These are phyloP conservation scores for Paralvinella palmiformis DNA, from an alignment of 1,140 invertebrate species.

Conservation along the genomic window DNA sequence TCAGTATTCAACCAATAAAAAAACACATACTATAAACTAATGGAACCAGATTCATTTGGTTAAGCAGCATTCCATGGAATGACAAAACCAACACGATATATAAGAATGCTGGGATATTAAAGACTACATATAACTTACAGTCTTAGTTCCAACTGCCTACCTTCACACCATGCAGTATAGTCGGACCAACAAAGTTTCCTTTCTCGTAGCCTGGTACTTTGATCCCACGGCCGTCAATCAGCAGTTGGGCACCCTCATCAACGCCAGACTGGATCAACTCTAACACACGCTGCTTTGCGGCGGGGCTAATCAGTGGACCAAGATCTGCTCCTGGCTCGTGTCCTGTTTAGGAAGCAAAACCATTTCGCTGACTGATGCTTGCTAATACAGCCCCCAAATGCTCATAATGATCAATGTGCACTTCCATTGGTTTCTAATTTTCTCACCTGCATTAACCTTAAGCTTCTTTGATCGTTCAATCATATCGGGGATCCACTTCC, in stretches of 20 bases:
- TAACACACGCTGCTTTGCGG: slow-evolving; percentile 80
- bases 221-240: slow-evolving; percentile 81
- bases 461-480: slow-evolving; percentile 79
- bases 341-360: too few species aligned
- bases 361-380: too few species aligned
- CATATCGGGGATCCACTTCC: slow-evolving; percentile 90
- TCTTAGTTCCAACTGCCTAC: slow-evolving; percentile 52
- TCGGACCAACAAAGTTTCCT: slow-evolving; percentile 98
- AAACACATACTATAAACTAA: too few species aligned
- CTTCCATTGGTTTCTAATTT: slow-evolving; percentile 11
- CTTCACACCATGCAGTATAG: slow-evolving; percentile 83
- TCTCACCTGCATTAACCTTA: slow-evolving; percentile 81
- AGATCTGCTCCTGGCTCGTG: slow-evolving; percentile 88
- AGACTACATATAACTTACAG: neutral
- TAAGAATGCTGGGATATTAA: neutral
- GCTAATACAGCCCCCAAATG: too few species aligned
- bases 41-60: too few species aligned
- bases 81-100: too few species aligned
- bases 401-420: too few species aligned
- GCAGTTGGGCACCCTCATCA: slow-evolving; percentile 81
- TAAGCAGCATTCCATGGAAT: too few species aligned
- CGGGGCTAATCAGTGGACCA: slow-evolving; percentile 92
- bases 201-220: slow-evolving; percentile 82
- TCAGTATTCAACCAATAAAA: too few species aligned
- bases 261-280: slow-evolving; percentile 80